These are phyloP conservation scores for Hyperopisus bebe DNA, from an alignment of 2,113 vertebrate genomes.

Conservation along the genomic window DNA sequence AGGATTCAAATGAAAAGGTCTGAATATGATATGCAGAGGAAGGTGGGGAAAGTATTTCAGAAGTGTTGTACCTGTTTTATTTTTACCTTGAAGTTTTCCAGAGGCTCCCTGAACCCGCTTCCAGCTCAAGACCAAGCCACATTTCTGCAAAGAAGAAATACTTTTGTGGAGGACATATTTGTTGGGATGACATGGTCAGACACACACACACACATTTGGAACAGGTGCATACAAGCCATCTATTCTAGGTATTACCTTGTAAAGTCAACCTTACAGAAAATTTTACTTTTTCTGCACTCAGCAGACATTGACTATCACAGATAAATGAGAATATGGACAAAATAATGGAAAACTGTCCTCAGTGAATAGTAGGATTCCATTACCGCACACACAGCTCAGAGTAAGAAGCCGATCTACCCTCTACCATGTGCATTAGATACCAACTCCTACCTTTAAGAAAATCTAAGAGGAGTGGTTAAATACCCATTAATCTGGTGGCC, in stretches of 20 bases:
- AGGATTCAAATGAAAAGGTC: not conserved
- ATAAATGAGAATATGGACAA: not conserved
- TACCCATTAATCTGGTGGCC: not conserved
- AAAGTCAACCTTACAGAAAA: not conserved
- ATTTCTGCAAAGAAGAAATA: conserved; percentile 68
- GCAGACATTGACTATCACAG: not conserved
- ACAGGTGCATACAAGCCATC: not conserved
- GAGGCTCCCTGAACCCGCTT: conserved; percentile 98
- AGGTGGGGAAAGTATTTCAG: conserved; percentile 20
- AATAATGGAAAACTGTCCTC: not conserved
- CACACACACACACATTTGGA: not conserved
- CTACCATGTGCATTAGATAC: not conserved
- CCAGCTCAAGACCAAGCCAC: conserved; percentile 97
- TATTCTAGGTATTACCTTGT: not conserved
- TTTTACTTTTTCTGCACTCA: not conserved
- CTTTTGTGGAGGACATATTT: not conserved
- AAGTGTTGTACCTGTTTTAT: conserved; percentile 26
- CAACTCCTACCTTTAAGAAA: too few relatives aligned
- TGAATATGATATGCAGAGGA: not conserved
- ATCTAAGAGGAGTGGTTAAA: not conserved
- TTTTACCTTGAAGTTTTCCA: conserved; percentile 95
- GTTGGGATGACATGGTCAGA: not conserved
- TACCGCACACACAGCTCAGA: not conserved
- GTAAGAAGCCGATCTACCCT: not conserved
- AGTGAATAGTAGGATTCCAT: not conserved